A percentile compares a stretch with the other conserved stretches of the same genome.
Evolutionary conservation across 2,113 vertebrate genomes (phyloP).

Genomic region (Coptodon bakossiorum): DNA sequence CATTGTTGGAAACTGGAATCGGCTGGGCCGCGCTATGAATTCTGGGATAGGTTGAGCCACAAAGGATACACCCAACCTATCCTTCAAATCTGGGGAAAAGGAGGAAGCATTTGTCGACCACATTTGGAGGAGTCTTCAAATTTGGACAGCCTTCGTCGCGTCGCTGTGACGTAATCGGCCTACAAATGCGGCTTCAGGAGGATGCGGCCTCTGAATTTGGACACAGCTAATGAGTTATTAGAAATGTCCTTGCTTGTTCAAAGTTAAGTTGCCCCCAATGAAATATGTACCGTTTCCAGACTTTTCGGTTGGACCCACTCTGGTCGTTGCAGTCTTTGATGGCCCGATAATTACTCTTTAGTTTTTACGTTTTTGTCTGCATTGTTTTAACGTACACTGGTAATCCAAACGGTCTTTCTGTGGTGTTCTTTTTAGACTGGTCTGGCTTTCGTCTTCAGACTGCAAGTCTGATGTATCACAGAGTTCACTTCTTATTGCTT

Average conservation of each 20-base stretch:
- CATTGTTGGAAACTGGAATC: too few species aligned
- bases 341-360: background rate
- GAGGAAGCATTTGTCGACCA: background rate
- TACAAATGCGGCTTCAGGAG: background rate
- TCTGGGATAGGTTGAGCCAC: background rate
- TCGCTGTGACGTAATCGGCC: background rate
- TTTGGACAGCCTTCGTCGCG: accelerated
- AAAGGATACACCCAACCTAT: background rate
- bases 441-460: background rate
- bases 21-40: background rate
- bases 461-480: background rate
- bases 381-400: background rate
- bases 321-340: background rate
- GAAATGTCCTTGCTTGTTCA: background rate
- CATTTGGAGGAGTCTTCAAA: background rate
- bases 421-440: background rate
- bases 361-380: background rate
- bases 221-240: background rate
- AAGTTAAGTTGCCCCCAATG: background rate
- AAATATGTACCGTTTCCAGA: background rate
- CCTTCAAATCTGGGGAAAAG: background rate
- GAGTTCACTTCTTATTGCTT: background rate
- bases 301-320: background rate
- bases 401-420: background rate
- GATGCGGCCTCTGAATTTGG: background rate